Percentiles rank a stretch among this genome's conserved stretches.
These are phyloP conservation scores for Papilio aristodemus DNA, from an alignment of 1,140 invertebrate species.

Conservation along the genomic window DNA sequence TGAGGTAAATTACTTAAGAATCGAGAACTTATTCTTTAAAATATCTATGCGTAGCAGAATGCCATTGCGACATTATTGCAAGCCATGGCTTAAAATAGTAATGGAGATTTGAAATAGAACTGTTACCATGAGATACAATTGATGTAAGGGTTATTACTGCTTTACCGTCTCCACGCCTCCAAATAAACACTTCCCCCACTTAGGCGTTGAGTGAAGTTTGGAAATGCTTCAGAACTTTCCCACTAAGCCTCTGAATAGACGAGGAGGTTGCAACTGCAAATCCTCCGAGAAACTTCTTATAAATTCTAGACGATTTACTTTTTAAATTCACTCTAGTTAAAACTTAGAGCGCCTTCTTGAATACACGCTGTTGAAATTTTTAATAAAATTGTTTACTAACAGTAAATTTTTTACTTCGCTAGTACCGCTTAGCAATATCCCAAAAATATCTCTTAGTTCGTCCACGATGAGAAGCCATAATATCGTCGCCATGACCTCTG, in stretches of 20 bases:
- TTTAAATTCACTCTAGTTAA: slow-evolving; percentile 31
- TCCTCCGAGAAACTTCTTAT: slow-evolving; percentile 23
- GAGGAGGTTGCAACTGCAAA: slow-evolving; percentile 23
- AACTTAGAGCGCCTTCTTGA: slow-evolving; percentile 24
- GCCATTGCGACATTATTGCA: too few species aligned
- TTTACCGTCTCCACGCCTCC: background rate
- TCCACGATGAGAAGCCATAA: too few species aligned
- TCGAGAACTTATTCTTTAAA: too few species aligned
- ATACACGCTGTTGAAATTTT: slow-evolving; percentile 15
- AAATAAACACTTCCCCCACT: slow-evolving; percentile 29
- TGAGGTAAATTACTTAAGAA: background rate
- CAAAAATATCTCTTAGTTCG: too few species aligned
- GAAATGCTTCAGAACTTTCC: slow-evolving; percentile 28
- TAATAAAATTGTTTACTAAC: slow-evolving; percentile 15
- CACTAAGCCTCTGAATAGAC: slow-evolving; percentile 32
- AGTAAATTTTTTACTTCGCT: background rate
- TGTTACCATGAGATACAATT: too few species aligned
- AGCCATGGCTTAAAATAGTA: too few species aligned
- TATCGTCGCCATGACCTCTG: too few species aligned
- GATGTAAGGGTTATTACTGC: background rate
- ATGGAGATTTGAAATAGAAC: too few species aligned
- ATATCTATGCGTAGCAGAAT: too few species aligned
- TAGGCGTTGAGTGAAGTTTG: slow-evolving; percentile 27
- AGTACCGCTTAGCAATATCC: too few species aligned
- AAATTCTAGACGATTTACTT: slow-evolving; percentile 26